phyloP scores from a whole-genome alignment of 2,888 invertebrate genomes.

The Tipula lateralis region DNA sequence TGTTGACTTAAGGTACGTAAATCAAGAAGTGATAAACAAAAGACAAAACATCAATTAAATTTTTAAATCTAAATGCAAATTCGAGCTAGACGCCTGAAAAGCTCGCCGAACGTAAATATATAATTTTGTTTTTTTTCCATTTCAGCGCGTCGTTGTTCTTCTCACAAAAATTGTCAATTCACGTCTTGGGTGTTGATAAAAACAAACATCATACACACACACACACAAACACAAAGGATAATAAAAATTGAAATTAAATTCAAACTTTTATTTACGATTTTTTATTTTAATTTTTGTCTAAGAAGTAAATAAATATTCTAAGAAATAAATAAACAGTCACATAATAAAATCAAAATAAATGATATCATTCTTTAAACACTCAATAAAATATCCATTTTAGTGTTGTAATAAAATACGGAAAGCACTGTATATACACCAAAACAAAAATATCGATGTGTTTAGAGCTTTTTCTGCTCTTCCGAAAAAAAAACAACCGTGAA shows the following conservation, averaged over 20 bases:
- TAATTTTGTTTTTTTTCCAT: neutral
- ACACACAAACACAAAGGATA: neutral
- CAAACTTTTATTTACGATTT: neutral
- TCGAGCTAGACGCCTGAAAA: neutral
- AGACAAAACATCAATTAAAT: no score
- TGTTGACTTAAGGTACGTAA: no score
- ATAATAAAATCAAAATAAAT: slow-evolving; percentile 6
- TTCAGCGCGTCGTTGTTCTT: neutral
- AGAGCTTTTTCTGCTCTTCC: neutral
- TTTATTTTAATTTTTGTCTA: neutral
- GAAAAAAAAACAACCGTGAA: neutral
- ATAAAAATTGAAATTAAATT: slow-evolving; percentile 11
- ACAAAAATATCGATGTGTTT: neutral
- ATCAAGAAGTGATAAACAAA: no score
- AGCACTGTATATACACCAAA: neutral
- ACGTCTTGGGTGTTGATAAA: neutral
- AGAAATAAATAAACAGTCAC: neutral
- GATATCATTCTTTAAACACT: neutral
- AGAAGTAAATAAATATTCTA: neutral
- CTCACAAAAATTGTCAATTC: neutral
- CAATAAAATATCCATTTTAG: neutral
- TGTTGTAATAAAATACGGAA: neutral
- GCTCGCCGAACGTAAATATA: neutral
- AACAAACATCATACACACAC: neutral
- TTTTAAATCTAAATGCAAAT: neutral